Base-by-base conservation (phyloP, 1,140 invertebrate species). In the Oryzaephilus surinamensis region DNA sequence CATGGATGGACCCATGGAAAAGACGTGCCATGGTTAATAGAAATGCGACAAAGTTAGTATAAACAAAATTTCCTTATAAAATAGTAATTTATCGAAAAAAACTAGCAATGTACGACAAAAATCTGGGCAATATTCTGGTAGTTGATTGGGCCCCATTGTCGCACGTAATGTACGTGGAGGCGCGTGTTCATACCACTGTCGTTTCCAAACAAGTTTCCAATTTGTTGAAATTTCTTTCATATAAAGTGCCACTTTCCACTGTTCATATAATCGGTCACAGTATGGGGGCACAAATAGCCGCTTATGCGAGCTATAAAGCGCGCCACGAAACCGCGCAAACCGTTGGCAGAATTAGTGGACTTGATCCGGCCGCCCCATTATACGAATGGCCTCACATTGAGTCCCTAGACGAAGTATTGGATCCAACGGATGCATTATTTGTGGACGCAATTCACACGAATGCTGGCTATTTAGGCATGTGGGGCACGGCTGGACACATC, bases 381-480 rank as follows among this genome's bases (percentile, higher is more conserved):
- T 54, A 43, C 18, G 48, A 53, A 44, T 50, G 44, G 45, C 50
- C 49, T 6, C 46, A 50, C 11, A 37, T 45, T 1, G 52, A 54
- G 26, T 45, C 31, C 21, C 33, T 48, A 3, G 52, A 56, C 17
- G 46, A 48, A 31, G 34, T 50, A 14, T 41, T 70, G n/a, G 56
- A 57, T 27, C 54, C 54, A 32, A 36, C 38, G 4, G 67, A 70
- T 32, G 68, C 67, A 0, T 44, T 50, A 5, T 69, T 69, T 34
- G 65, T 70, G 2, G 65, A 70, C 32, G 64, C 69, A 0, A 58
- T 70, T 2, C 69, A 72, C 41, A 66, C 66, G 0, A 69, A 66
- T 41, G 50, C 55, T 2, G 61, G 62, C 3, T 45, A 60, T 4
- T 28, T 69, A 1, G 68, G 67, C 0, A 47, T 66, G 6, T 57